Evolutionary conservation across 2,888 invertebrate genomes (phyloP), one percentile per base, ranked within the genome.

Genomic region (Cephus pulcher): DNA sequence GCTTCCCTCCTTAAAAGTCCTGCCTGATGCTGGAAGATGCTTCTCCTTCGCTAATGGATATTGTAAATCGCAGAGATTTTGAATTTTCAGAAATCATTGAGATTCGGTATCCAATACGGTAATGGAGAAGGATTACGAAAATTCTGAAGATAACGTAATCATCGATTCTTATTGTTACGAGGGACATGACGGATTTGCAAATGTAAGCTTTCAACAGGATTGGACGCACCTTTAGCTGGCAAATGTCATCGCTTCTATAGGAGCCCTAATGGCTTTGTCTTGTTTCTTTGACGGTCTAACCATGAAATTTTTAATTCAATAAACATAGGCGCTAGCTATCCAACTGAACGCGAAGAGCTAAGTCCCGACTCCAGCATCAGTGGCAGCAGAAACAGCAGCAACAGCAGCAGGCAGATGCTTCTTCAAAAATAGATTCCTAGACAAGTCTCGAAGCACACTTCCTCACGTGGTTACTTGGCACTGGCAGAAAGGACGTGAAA

Each of bases 1-100:
- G 84, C 88, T 86, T 88, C 87, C 87, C 86, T 56, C 56, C 56
- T 23, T 2, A 56, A 56, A 23, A 23, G 56, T 56, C 56, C 56
- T 56, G 56, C 23, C 15, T 0, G 56, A 56, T 56, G 23, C 56
- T 56, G 56, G 23, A 56, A 23, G 56, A 56, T 56, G 15, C 6
- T 40, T 0, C 56, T 9, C 23, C 56, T 23, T 23, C 23, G 23
- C 56, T 56, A 1, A 56, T 23, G 9, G 9, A 2, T 56, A 56
- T 23, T 2, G 9, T 23, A 1, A 56, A 56, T 23, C 23, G 2
- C 40, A 4, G 23, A 23, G 9, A 23, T 56, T 56, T 56, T 9
- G 56, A 23, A 56, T 56, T 56, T 56, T 56, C 6, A 1, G 9
- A 56, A 56, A 56, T 23, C 23, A 56, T 15, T 0, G 6, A 56